phyloP scores from a whole-genome alignment of 2,113 vertebrate species.

The Fukomys damarensis region DNA sequence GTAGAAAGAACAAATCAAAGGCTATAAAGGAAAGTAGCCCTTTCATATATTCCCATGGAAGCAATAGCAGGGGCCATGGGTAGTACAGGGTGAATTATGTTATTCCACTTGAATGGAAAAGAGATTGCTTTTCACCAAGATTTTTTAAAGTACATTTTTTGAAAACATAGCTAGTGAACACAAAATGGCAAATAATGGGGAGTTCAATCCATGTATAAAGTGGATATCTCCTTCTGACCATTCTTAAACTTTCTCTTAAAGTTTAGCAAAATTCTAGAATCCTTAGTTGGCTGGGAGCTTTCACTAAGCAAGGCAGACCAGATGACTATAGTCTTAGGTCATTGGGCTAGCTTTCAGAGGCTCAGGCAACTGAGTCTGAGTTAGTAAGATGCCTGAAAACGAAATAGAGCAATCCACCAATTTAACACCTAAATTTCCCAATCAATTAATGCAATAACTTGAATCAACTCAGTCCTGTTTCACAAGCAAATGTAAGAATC shows the following conservation, averaged over 20 bases:
- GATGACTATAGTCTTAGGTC: neutral
- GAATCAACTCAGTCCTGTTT: neutral
- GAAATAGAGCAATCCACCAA: neutral
- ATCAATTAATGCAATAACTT: neutral
- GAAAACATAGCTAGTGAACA: neutral
- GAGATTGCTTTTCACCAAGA: constrained; percentile 58
- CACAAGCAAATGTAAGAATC: neutral
- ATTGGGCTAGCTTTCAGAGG: neutral
- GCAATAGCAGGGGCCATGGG: neutral
- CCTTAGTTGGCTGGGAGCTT: neutral
- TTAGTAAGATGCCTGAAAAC: neutral
- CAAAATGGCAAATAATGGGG: constrained; percentile 18
- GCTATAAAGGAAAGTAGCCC: constrained; percentile 51
- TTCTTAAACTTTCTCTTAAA: neutral
- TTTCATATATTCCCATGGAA: constrained; percentile 35
- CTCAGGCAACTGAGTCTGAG: neutral
- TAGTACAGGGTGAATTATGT: neutral
- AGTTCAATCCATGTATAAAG: neutral
- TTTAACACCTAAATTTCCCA: neutral
- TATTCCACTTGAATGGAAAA: constrained; percentile 61
- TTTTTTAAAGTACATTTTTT: constrained; percentile 38
- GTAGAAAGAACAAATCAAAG: constrained; percentile 70
- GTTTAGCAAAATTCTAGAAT: neutral
- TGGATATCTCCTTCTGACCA: neutral
- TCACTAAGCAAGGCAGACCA: neutral